phyloP scores from a whole-genome alignment of 2,113 vertebrate genomes.

The Pampusana beccarii region DNA sequence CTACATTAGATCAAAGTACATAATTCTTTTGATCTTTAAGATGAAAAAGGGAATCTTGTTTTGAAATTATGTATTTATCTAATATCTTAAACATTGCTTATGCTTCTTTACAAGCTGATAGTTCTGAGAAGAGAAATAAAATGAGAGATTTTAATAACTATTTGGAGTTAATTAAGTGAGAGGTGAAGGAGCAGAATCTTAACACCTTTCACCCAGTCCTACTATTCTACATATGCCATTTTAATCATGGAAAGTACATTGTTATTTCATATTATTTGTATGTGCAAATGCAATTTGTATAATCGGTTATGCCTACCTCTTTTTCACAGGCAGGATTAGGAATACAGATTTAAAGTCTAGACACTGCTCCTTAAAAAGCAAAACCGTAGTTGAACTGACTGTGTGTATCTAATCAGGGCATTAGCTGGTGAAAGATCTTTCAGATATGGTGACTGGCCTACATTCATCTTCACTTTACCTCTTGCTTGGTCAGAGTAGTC shows the following conservation, averaged over 20 bases:
- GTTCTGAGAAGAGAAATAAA: neutral
- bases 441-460: neutral
- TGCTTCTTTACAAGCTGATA: neutral
- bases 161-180: neutral
- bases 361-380: neutral
- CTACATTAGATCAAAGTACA: neutral
- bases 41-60: neutral
- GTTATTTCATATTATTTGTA: neutral
- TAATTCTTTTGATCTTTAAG: slow-evolving; percentile 1
- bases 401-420: neutral
- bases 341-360: neutral
- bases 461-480: neutral
- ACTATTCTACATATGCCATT: neutral
- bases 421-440: neutral
- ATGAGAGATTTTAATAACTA: neutral
- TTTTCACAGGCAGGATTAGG: neutral
- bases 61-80: neutral
- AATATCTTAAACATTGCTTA: neutral
- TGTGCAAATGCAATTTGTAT: neutral
- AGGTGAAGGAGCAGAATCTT: neutral
- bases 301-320: neutral
- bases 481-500: neutral
- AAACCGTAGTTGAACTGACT: neutral
- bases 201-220: neutral
- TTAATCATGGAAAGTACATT: neutral